A percentile compares a stretch with the other conserved stretches of the same genome.
Evolutionary conservation across 2,797 vertebrate species (phyloP).

Genomic region (Pseudochirops corinnae): DNA sequence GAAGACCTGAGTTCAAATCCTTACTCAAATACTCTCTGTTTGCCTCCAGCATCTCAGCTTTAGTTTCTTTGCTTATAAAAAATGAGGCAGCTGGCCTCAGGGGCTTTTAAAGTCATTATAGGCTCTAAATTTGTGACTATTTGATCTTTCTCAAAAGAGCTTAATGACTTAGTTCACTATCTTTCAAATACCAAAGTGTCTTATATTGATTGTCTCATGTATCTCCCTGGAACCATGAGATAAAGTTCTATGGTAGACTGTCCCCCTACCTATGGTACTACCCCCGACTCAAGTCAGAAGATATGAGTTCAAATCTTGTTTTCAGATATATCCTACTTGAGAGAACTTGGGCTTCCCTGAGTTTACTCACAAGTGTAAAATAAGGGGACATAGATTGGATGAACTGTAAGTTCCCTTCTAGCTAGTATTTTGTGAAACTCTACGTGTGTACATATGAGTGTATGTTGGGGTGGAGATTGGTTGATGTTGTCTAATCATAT

Average conservation of each 20-base stretch:
- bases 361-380: not conserved
- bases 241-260: not conserved
- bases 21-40: not conserved
- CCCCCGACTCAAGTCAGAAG: not conserved
- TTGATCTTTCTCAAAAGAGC: not conserved
- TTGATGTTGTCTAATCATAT: not conserved
- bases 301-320: not conserved
- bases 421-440: not conserved
- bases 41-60: not conserved
- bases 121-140: not conserved
- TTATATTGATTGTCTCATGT: not conserved
- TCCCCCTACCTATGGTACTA: not conserved
- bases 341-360: not conserved
- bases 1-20: not conserved
- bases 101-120: not conserved
- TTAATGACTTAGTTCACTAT: not conserved
- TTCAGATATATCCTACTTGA: not conserved
- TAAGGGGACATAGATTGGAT: not conserved
- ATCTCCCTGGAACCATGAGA: not conserved
- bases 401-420: not conserved
- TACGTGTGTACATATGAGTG: too few species aligned
- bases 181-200: not conserved
- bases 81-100: not conserved
- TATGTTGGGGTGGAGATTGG: not conserved
- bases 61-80: not conserved